These are phyloP conservation scores for Strigamia crassipes DNA, from an alignment of 2,888 invertebrate genomes.

Conservation along the genomic window DNA sequence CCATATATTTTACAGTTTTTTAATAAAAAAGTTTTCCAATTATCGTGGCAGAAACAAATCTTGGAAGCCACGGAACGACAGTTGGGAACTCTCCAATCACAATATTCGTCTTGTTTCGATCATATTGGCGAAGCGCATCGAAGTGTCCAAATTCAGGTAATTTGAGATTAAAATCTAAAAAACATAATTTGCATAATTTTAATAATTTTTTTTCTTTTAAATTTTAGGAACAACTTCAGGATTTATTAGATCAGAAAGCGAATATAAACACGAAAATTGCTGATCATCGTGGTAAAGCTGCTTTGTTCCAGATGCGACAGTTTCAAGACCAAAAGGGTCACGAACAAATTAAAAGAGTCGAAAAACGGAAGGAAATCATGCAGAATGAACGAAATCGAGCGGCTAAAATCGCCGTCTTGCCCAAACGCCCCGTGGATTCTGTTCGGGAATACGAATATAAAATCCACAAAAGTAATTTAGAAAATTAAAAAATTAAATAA, in stretches of 20 bases:
- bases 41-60: background rate
- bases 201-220: background rate
- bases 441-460: background rate
- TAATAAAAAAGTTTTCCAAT: background rate
- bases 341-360: background rate
- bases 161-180: too few species aligned
- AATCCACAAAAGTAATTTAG: background rate
- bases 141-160: slow-evolving; percentile 12
- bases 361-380: slow-evolving; percentile 3
- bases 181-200: background rate
- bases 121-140: background rate
- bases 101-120: background rate
- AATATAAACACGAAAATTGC: background rate
- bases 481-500: background rate
- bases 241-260: background rate
- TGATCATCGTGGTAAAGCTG: background rate
- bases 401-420: background rate
- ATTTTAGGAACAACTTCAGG: background rate
- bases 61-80: background rate
- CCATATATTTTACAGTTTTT: background rate
- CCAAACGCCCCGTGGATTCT: background rate
- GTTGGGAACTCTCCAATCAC: background rate
- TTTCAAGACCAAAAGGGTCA: background rate
- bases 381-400: background rate
- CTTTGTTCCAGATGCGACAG: background rate